A percentile compares a stretch with the other conserved stretches of the same genome.
Conservation (phyloP, 2,797 vertebrate species). For the Petrocephalus schoutedeni region DNA sequence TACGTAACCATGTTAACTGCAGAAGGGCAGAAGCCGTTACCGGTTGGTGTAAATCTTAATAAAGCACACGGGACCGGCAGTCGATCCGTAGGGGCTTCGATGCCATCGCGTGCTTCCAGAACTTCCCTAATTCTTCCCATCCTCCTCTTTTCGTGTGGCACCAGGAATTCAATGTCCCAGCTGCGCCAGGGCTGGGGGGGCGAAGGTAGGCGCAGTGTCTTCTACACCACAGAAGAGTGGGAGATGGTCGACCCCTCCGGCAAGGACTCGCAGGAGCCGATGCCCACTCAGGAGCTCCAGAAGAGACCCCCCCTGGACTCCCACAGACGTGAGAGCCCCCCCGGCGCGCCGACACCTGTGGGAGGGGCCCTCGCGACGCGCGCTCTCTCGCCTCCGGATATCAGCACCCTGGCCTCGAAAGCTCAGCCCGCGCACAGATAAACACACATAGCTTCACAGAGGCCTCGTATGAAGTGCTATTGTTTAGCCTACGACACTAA, state of each 20-base stretch:
- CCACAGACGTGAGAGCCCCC: conserved; percentile 49
- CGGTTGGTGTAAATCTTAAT: background rate
- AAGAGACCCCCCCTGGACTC: conserved; percentile 61
- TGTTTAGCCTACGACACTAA: background rate
- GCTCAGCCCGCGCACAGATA: background rate
- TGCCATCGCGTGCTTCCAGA: background rate
- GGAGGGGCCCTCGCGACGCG: background rate
- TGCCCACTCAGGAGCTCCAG: conserved; percentile 51
- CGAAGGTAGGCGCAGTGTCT: conserved; percentile 78
- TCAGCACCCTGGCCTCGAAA: background rate
- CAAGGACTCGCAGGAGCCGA: conserved; percentile 75
- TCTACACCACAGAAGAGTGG: conserved; percentile 91
- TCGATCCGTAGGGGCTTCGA: background rate
- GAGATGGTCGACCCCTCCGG: conserved; percentile 80
- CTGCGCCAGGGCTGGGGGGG: conserved; percentile 70
- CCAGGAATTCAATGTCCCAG: conserved; percentile 88
- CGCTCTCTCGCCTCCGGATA: background rate
- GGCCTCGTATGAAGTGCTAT: background rate
- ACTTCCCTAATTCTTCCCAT: background rate
- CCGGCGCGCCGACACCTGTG: background rate
- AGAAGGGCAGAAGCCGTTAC: background rate
- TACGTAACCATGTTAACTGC: background rate
- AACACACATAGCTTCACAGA: background rate
- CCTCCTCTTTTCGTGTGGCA: background rate
- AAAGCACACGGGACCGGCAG: background rate